Evolutionary conservation across 1,140 invertebrate genomes (phyloP).

Genomic region (Schlechtendalia chinensis): DNA sequence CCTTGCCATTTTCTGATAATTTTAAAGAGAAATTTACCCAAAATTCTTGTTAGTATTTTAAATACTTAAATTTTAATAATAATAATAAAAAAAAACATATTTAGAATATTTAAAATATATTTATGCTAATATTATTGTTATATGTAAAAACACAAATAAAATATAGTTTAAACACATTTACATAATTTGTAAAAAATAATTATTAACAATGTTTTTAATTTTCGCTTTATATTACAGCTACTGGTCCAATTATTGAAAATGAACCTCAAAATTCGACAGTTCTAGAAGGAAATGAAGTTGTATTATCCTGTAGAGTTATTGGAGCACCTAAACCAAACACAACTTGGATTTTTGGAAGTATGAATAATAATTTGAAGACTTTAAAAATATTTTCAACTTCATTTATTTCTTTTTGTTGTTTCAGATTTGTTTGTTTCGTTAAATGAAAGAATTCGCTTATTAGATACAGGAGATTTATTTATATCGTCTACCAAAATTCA

Average conservation of each 20-base stretch:
- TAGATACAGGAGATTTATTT: slow-evolving; percentile 80
- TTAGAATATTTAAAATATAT: background rate
- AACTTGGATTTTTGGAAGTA: slow-evolving; percentile 90
- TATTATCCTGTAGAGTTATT: slow-evolving; percentile 77
- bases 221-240: slow-evolving; percentile 64
- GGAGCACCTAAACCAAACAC: slow-evolving; percentile 86
- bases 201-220: background rate
- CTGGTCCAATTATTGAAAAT: slow-evolving; percentile 76
- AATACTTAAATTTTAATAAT: background rate
- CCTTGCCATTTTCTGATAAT: background rate
- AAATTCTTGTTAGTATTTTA: background rate
- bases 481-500: slow-evolving; percentile 78
- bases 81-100: background rate
- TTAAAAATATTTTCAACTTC: background rate
- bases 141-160: background rate
- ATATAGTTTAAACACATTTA: background rate
- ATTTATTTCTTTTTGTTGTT: slow-evolving; percentile 7
- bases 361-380: slow-evolving; percentile 52
- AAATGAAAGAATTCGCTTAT: slow-evolving; percentile 24
- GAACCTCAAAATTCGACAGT: slow-evolving; percentile 83
- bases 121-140: background rate
- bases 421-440: slow-evolving; percentile 50
- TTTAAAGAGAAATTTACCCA: background rate
- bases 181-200: background rate
- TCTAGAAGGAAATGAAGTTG: slow-evolving; percentile 87